phyloP scores from a whole-genome alignment of 2,888 invertebrate species.

The Cheilosia scutellata region DNA sequence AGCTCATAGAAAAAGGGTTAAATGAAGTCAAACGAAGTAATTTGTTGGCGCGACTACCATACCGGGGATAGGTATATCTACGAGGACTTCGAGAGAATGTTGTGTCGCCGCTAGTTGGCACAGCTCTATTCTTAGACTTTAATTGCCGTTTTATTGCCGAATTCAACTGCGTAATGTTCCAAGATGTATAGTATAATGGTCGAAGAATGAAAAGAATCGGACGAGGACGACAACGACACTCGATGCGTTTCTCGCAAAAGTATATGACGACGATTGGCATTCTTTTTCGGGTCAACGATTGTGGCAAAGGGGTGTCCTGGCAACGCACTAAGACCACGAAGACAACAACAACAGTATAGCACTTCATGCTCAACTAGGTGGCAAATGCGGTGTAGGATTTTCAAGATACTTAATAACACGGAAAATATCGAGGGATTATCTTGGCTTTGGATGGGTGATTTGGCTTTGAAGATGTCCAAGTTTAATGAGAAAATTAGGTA shows the following conservation, averaged over 20 bases:
- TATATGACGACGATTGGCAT: slow-evolving; percentile 28
- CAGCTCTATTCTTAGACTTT: slow-evolving; percentile 70
- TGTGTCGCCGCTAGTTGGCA: slow-evolving; percentile 44
- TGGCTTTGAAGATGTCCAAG: slow-evolving; percentile 12
- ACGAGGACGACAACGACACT: slow-evolving; percentile 7
- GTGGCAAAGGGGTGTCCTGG: slow-evolving; percentile 15
- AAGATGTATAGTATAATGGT: slow-evolving; percentile 27
- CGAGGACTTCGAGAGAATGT: slow-evolving; percentile 10
- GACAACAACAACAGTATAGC: slow-evolving; percentile 4
- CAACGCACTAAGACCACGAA: not conserved
- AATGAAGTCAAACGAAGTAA: slow-evolving; percentile 82
- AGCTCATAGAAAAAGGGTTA: slow-evolving; percentile 78
- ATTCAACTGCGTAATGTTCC: slow-evolving; percentile 59
- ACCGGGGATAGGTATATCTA: slow-evolving; percentile 37
- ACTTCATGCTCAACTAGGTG: slow-evolving; percentile 71
- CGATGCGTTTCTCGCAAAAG: slow-evolving; percentile 43
- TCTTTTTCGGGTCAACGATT: slow-evolving; percentile 33
- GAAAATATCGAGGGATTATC: slow-evolving; percentile 68
- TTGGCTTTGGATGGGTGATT: slow-evolving; percentile 48
- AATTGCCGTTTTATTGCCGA: slow-evolving; percentile 72
- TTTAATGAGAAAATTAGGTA: slow-evolving; percentile 39
- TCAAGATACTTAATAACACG: slow-evolving; percentile 65
- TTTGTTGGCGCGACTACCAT: slow-evolving; percentile 68
- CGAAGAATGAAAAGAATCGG: slow-evolving; percentile 29
- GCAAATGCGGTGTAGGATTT: slow-evolving; percentile 66